A percentile compares a stretch with the other conserved stretches of the same genome.
Conservation (phyloP, 2,888 invertebrate species). For the Antheraea assamensis region DNA sequence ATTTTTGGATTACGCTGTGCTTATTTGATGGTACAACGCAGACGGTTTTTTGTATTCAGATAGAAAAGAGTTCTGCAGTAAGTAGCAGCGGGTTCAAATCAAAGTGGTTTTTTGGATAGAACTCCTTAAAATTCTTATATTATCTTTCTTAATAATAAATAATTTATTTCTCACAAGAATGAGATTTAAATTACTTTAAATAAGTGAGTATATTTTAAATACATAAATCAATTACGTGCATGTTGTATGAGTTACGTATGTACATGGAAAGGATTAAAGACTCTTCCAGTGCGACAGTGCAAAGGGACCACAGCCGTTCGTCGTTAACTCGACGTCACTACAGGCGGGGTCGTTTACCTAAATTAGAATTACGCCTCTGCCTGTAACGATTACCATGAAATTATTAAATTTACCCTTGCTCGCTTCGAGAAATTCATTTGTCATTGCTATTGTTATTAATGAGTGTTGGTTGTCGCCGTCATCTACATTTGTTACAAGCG, state of each 20-base stretch:
- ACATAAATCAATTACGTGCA: background rate
- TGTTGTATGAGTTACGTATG: background rate
- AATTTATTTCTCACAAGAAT: background rate
- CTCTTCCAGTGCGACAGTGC: conserved; percentile 3
- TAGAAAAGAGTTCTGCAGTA: background rate
- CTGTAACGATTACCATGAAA: conserved; percentile 27
- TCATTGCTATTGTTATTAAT: conserved; percentile 18
- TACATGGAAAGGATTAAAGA: background rate
- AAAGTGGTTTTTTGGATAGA: background rate
- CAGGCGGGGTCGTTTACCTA: background rate
- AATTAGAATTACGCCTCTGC: conserved; percentile 9
- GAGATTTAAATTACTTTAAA: background rate
- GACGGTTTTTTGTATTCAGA: background rate
- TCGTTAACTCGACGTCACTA: background rate
- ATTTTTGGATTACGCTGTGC: no score
- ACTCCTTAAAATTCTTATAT: no score
- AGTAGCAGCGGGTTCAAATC: background rate
- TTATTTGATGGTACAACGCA: no score
- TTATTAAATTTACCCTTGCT: conserved; percentile 27
- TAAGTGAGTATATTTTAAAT: background rate
- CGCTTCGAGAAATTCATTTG: conserved; percentile 21
- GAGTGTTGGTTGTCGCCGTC: background rate
- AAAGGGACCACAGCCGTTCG: background rate
- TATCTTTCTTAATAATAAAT: no score
- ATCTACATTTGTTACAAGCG: conserved; percentile 4